Conservation (phyloP, 2,797 vertebrate species). For the Echiichthys vipera region DNA sequence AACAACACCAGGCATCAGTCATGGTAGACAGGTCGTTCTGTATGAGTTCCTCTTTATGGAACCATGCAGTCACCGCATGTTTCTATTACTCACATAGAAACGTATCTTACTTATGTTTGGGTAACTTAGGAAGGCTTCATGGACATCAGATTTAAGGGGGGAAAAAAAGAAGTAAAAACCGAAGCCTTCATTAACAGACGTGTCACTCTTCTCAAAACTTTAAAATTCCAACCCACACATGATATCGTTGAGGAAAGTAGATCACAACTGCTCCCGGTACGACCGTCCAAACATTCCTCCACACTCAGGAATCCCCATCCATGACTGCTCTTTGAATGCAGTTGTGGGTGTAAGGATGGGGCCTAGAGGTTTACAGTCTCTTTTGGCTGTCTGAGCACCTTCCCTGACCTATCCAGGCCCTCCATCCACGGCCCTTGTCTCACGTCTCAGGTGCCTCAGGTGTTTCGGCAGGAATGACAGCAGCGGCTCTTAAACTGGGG, state of each 20-base stretch:
- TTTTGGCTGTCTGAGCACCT: slow-evolving; percentile 33
- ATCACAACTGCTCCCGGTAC: slow-evolving; percentile 29
- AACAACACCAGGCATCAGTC: neutral
- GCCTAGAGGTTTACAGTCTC: slow-evolving; percentile 45
- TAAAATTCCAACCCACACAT: slow-evolving; percentile 43
- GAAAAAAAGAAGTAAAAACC: slow-evolving; percentile 47
- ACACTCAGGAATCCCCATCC: slow-evolving; percentile 19
- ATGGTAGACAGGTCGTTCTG: neutral
- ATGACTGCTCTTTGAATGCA: slow-evolving; percentile 19
- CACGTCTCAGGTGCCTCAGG: slow-evolving; percentile 77
- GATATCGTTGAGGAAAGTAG: slow-evolving; percentile 26
- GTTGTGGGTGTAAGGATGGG: slow-evolving; percentile 38
- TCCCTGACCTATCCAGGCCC: slow-evolving; percentile 42
- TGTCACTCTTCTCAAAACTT: slow-evolving; percentile 29
- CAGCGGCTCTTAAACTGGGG: slow-evolving; percentile 94
- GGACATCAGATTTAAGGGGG: slow-evolving; percentile 19
- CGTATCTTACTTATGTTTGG: slow-evolving; percentile 10
- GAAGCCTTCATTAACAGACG: slow-evolving; percentile 68
- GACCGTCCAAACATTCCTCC: slow-evolving; percentile 39
- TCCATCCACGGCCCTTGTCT: slow-evolving; percentile 21
- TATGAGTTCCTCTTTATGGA: slow-evolving; percentile 17
- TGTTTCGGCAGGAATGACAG: slow-evolving; percentile 92
- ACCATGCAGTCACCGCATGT: slow-evolving; percentile 4
- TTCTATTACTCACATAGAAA: slow-evolving; percentile 33
- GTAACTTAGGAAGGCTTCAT: slow-evolving; percentile 39